phyloP scores from a whole-genome alignment of 2,797 vertebrate species.

The Ceyx erithaca region DNA sequence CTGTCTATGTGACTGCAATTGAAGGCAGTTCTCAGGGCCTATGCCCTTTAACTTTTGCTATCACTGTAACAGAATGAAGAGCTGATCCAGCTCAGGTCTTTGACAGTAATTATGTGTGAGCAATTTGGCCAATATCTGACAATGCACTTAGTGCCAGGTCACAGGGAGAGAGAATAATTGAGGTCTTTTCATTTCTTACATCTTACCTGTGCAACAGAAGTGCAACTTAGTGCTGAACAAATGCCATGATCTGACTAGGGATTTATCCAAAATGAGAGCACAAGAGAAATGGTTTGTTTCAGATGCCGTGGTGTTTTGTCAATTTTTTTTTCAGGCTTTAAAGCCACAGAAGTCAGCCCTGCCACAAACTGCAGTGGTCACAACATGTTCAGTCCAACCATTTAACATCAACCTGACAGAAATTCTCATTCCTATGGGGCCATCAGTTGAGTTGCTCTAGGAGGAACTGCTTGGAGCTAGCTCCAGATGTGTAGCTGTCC shows the following conservation, averaged over 20 bases:
- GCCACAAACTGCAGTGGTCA: background rate
- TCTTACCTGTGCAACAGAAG: background rate
- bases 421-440: background rate
- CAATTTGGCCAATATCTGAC: conserved; percentile 13
- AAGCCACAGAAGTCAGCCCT: background rate
- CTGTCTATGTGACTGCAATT: background rate
- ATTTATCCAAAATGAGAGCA: background rate
- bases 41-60: conserved; percentile 24
- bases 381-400: background rate
- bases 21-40: background rate
- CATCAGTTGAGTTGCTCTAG: rapidly evolving
- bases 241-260: background rate
- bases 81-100: conserved; percentile 11
- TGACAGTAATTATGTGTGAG: background rate
- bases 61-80: background rate
- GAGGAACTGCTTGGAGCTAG: background rate
- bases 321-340: background rate
- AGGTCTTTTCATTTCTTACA: background rate
- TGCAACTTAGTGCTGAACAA: conserved; percentile 15
- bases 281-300: background rate
- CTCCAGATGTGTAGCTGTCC: background rate
- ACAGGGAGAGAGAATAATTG: background rate
- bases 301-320: background rate
- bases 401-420: background rate
- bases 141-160: background rate